Percentiles rank a stretch among this genome's conserved stretches.
phyloP scores from a whole-genome alignment of 2,888 invertebrate genomes.

The Mellilla xanthometata region DNA sequence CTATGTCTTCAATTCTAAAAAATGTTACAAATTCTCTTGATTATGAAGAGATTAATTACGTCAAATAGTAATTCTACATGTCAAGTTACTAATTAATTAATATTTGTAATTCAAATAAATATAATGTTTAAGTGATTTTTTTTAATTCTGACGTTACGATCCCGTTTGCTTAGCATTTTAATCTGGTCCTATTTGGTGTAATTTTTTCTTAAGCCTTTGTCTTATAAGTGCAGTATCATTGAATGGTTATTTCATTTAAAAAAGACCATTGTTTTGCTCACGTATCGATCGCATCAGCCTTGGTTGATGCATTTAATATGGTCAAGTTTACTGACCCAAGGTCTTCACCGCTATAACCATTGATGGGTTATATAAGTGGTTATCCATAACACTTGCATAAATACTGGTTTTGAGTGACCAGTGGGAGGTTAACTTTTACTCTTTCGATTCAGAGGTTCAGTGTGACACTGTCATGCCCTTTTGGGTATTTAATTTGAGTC shows the following conservation, averaged over 20 bases:
- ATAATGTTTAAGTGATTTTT: too few species aligned
- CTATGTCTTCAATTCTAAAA: too few species aligned
- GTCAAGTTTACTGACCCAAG: constrained; percentile 24
- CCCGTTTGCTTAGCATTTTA: too few species aligned
- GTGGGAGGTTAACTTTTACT: constrained; percentile 4
- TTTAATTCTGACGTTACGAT: too few species aligned
- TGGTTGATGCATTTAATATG: constrained; percentile 3
- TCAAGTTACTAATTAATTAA: too few species aligned
- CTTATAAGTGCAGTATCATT: background rate
- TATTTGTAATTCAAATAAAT: too few species aligned
- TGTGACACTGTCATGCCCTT: background rate
- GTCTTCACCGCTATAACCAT: constrained; percentile 3
- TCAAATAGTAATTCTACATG: too few species aligned
- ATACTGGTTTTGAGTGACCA: background rate
- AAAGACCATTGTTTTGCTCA: background rate
- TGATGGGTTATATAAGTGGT: constrained; percentile 14
- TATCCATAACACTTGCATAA: constrained; percentile 5
- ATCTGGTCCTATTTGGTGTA: too few species aligned
- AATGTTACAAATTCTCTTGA: too few species aligned
- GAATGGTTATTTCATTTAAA: too few species aligned
- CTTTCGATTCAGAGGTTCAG: background rate
- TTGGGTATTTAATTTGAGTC: background rate
- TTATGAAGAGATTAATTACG: too few species aligned
- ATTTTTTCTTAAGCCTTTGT: too few species aligned
- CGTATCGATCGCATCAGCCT: background rate